These are phyloP conservation scores for Axis porcinus DNA, from an alignment of 2,113 vertebrate genomes.

Conservation along the genomic window DNA sequence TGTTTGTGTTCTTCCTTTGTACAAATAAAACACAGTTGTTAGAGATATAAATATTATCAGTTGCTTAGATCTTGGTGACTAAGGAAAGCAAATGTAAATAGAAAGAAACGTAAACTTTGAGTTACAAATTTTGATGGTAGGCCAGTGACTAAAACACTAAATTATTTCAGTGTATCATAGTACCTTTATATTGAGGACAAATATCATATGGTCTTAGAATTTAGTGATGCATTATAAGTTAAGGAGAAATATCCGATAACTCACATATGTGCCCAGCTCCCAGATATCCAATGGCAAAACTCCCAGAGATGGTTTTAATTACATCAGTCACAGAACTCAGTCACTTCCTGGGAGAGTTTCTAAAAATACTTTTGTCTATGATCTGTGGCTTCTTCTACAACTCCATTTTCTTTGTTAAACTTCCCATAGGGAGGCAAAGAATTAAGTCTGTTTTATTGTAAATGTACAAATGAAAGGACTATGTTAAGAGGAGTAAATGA, in stretches of 20 bases:
- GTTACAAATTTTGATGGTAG: neutral
- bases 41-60: slow-evolving; percentile 39
- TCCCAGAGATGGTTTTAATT: neutral
- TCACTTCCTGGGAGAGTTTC: neutral
- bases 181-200: neutral
- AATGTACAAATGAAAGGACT: neutral
- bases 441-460: neutral
- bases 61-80: slow-evolving; percentile 9
- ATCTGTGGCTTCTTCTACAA: neutral
- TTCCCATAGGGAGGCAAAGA: neutral
- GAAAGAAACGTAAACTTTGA: neutral
- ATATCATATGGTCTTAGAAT: neutral
- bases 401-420: slow-evolving; percentile 2
- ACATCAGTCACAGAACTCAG: neutral
- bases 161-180: neutral
- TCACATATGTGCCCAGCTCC: neutral
- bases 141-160: neutral
- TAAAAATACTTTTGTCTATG: neutral
- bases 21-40: slow-evolving; percentile 44
- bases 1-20: slow-evolving; percentile 35
- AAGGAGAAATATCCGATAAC: neutral
- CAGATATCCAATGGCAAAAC: neutral
- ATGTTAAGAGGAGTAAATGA: neutral
- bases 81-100: slow-evolving; percentile 36
- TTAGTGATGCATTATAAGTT: neutral